Evolutionary conservation across 2,797 vertebrate species (phyloP).

Genomic region (Lateolabrax maculatus): DNA sequence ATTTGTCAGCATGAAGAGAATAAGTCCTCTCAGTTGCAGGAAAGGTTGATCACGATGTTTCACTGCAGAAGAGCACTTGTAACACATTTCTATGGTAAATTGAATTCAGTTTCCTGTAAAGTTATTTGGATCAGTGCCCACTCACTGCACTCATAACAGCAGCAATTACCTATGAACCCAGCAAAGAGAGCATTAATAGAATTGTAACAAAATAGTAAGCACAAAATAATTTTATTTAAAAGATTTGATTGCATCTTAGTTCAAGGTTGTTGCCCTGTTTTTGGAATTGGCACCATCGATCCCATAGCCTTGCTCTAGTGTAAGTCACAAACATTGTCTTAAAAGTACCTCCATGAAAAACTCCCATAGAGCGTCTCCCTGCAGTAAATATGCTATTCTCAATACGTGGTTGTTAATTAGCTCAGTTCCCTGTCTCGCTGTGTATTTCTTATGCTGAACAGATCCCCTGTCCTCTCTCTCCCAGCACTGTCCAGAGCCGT

Average conservation of each 20-base stretch:
- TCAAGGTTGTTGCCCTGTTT: neutral
- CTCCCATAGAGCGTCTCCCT: constrained; percentile 33
- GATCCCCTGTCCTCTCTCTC: constrained; percentile 62
- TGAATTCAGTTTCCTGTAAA: neutral
- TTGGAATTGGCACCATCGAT: constrained; percentile 23
- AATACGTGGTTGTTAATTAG: constrained; percentile 74
- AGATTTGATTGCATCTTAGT: constrained; percentile 6
- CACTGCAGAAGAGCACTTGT: neutral
- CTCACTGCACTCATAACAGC: neutral
- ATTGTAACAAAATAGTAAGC: no score
- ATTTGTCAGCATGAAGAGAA: neutral
- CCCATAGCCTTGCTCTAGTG: constrained; percentile 20
- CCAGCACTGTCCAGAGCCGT: constrained; percentile 83
- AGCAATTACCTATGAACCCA: neutral
- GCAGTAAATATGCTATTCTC: constrained; percentile 62
- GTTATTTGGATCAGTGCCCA: neutral
- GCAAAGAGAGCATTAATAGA: constrained; percentile 1
- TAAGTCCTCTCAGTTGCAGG: neutral
- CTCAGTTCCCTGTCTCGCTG: constrained; percentile 59
- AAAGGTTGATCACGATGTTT: neutral
- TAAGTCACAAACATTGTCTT: constrained; percentile 20
- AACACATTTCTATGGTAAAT: neutral
- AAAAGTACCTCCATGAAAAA: constrained; percentile 35
- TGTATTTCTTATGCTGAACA: constrained; percentile 62
- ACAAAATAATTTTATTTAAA: no score